Evolutionary conservation across 2,888 invertebrate genomes (phyloP).

Genomic region (Suillia variegata): DNA sequence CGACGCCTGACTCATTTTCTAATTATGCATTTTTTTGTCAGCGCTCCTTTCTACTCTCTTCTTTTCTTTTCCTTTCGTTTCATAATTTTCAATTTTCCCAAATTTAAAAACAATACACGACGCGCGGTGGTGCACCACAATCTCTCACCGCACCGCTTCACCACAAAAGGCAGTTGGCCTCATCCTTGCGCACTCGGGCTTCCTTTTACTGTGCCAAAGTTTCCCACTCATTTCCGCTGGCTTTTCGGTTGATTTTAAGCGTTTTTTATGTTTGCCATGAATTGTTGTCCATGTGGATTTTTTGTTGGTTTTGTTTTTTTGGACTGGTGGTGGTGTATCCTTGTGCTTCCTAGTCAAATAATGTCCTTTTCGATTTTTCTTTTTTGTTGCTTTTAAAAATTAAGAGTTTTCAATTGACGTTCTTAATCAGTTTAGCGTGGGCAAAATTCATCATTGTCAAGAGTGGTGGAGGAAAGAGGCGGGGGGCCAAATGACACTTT

Average conservation of each 20-base stretch:
- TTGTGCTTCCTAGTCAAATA: background rate
- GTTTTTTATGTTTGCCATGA: too few species aligned
- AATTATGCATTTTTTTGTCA: conserved; percentile 16
- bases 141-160: background rate
- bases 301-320: background rate
- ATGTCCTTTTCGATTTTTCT: conserved; percentile 5
- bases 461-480: conserved; percentile 37
- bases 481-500: too few species aligned
- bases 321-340: too few species aligned
- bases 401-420: conserved; percentile 44
- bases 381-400: conserved; percentile 9
- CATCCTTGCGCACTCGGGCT: background rate
- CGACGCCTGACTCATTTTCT: conserved; percentile 12
- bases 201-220: too few species aligned
- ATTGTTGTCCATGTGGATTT: background rate
- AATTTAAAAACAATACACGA: conserved; percentile 6
- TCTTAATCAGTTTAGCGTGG: conserved; percentile 49
- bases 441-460: conserved; percentile 48
- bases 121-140: background rate
- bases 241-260: too few species aligned
- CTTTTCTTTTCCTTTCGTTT: background rate
- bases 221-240: too few species aligned
- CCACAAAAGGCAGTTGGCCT: background rate
- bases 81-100: conserved; percentile 16
- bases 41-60: background rate